phyloP scores from a whole-genome alignment of 2,797 vertebrate genomes.

The Rhynchotus rufescens region DNA sequence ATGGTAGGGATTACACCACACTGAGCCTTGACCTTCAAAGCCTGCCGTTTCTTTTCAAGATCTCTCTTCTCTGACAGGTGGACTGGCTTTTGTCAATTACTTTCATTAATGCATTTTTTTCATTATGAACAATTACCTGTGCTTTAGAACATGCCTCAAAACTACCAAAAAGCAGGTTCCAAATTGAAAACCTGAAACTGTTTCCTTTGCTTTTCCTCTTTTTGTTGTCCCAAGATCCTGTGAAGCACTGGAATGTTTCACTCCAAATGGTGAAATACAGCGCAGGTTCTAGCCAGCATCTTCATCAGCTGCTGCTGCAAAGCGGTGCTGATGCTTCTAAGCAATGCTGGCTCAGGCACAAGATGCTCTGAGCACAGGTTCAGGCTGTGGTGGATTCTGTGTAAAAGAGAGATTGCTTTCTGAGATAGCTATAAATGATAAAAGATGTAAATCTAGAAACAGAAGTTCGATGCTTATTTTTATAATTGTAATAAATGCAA shows the following conservation, averaged over 20 bases:
- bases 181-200: neutral
- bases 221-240: neutral
- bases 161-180: constrained; percentile 27
- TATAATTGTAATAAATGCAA: constrained; percentile 23
- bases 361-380: neutral
- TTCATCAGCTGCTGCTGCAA: neutral
- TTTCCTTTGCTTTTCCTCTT: neutral
- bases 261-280: neutral
- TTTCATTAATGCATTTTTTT: constrained; percentile 75
- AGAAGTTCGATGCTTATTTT: constrained; percentile 29
- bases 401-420: neutral
- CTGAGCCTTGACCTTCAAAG: constrained; percentile 82
- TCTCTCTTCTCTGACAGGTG: constrained; percentile 79
- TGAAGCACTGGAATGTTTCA: neutral
- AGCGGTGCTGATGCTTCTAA: neutral
- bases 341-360: constrained; percentile 21
- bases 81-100: constrained; percentile 81
- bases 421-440: constrained; percentile 27
- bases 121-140: constrained; percentile 65
- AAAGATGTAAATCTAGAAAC: neutral
- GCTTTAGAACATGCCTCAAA: constrained; percentile 42
- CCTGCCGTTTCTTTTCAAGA: constrained; percentile 77
- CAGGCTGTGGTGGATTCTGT: neutral
- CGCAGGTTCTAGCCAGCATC: neutral
- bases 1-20: constrained; percentile 84